These are phyloP conservation scores for Irena cyanogastra DNA, from an alignment of 2,113 vertebrate genomes.

Conservation along the genomic window DNA sequence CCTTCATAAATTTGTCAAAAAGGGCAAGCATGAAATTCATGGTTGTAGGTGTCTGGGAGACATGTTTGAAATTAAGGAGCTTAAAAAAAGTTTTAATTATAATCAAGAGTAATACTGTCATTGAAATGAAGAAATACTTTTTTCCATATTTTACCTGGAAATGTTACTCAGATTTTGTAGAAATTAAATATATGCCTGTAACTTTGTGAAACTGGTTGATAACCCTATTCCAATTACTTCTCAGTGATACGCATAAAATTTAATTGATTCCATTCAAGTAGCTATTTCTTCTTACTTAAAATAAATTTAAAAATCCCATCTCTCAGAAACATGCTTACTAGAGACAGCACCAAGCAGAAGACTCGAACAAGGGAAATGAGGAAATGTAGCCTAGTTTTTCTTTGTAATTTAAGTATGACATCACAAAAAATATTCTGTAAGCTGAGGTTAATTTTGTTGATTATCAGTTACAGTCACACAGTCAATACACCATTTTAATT, in stretches of 20 bases:
- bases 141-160: conserved; percentile 16
- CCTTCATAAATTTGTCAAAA: conserved; percentile 43
- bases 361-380: background rate
- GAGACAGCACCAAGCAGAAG: background rate
- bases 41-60: conserved; percentile 38
- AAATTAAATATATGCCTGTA: conserved; percentile 30
- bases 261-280: conserved; percentile 42
- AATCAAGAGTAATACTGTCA: background rate
- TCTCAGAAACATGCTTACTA: background rate
- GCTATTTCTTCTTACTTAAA: conserved; percentile 21
- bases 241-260: conserved; percentile 6
- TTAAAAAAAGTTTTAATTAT: background rate
- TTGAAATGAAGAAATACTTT: background rate
- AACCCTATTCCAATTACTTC: conserved; percentile 48
- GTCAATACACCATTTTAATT: background rate
- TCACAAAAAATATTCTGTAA: background rate
- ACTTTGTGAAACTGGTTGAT: conserved; percentile 38
- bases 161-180: background rate
- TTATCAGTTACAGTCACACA: background rate
- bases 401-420: background rate
- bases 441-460: background rate
- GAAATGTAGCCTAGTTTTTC: background rate
- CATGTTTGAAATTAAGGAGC: conserved; percentile 13
- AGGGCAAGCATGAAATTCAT: conserved; percentile 36
- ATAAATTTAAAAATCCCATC: background rate